A percentile compares a stretch with the other conserved stretches of the same genome.
These are phyloP conservation scores for Linnaemya vulpina DNA, from an alignment of 2,888 invertebrate species.

Conservation along the genomic window DNA sequence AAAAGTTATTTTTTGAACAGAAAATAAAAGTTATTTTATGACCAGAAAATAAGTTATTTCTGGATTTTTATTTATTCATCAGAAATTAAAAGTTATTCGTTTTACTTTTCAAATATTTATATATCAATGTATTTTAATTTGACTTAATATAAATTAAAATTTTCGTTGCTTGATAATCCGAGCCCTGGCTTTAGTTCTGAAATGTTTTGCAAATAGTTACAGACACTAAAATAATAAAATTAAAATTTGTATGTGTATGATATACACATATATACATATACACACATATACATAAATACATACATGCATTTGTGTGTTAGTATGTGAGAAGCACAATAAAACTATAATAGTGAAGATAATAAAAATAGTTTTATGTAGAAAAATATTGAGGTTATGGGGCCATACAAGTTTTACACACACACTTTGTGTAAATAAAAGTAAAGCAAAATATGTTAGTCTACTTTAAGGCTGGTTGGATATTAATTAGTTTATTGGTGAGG, in stretches of 20 bases:
- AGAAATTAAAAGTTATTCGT: no score
- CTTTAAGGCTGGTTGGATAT: slow-evolving; percentile 48
- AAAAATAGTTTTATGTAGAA: slow-evolving; percentile 1
- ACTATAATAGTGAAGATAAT: background rate
- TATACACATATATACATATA: background rate
- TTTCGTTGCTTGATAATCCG: no score
- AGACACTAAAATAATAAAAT: background rate
- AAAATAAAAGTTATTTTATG: no score
- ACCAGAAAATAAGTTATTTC: no score
- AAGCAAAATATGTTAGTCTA: slow-evolving; percentile 30
- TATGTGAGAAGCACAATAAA: background rate
- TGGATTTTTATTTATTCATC: no score
- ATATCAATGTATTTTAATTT: no score
- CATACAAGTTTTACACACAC: background rate
- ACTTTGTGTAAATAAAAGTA: background rate
- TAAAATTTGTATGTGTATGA: background rate
- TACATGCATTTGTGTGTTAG: background rate
- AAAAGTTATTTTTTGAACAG: no score
- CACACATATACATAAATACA: background rate
- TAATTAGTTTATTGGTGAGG: slow-evolving; percentile 18
- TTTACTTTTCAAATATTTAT: no score
- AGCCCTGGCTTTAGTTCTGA: no score
- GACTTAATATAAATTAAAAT: no score
- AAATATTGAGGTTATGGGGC: slow-evolving; percentile 54
- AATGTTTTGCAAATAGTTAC: no score